Conservation (phyloP, 1,140 invertebrate genomes). For the Myzus persicae region DNA sequence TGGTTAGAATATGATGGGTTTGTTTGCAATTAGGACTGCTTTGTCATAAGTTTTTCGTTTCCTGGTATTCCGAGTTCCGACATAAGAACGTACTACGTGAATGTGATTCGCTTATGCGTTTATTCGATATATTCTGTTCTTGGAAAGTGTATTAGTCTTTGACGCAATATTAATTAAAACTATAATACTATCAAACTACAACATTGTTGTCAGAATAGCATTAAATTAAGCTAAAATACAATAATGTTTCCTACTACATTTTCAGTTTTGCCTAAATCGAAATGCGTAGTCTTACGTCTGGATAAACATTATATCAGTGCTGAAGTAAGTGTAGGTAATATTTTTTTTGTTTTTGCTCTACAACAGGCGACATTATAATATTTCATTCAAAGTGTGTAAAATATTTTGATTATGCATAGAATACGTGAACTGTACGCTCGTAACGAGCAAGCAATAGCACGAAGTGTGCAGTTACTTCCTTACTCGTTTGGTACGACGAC, state of each 20-base stretch:
- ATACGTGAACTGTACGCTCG: not conserved
- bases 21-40: no score
- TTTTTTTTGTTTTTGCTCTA: not conserved
- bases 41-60: no score
- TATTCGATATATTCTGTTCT: no score
- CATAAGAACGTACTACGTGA: no score
- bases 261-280: not conserved
- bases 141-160: no score
- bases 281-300: not conserved
- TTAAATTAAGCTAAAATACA: not conserved
- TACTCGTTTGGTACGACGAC: not conserved
- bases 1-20: no score
- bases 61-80: no score
- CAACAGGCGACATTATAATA: not conserved
- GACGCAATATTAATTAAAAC: no score
- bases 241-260: not conserved
- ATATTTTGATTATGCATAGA: not conserved
- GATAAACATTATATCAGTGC: not conserved
- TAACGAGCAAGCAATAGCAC: not conserved
- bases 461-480: not conserved
- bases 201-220: no score
- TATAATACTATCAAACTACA: no score
- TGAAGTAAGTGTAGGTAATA: not conserved
- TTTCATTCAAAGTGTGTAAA: not conserved
- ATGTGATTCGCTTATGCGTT: no score